Evolutionary conservation across 1,140 invertebrate genomes (phyloP).

Genomic region (Papilio xuthus): DNA sequence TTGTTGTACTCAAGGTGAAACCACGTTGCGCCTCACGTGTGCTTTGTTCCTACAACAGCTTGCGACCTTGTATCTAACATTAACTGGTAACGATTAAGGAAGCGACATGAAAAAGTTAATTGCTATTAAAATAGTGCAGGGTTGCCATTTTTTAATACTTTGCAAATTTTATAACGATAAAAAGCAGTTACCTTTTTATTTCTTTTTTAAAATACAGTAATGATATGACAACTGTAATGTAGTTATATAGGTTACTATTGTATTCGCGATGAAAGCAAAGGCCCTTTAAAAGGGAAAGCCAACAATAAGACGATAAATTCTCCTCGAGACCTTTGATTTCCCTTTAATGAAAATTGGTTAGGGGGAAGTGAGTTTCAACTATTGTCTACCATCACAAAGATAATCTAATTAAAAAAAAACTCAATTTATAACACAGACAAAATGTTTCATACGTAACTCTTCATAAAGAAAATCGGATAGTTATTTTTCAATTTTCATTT

Average conservation of each 20-base stretch:
- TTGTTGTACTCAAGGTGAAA: neutral
- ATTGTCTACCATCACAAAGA: neutral
- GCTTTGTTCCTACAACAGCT: neutral
- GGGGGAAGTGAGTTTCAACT: neutral
- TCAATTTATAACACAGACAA: no score
- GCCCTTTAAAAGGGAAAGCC: neutral
- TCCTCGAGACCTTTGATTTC: neutral
- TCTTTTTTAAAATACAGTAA: neutral
- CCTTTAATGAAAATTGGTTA: neutral
- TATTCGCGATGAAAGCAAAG: neutral
- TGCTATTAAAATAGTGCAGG: slow-evolving; percentile 8
- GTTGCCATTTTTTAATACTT: neutral
- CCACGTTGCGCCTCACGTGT: neutral
- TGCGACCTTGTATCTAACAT: slow-evolving; percentile 1
- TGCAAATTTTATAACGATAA: neutral
- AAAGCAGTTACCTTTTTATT: neutral
- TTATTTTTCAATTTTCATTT: no score
- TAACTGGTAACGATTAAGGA: slow-evolving; percentile 17
- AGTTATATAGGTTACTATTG: neutral
- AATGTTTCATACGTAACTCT: no score
- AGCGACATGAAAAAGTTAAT: slow-evolving; percentile 12
- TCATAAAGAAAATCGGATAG: no score
- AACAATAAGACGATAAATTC: neutral
- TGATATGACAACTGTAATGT: neutral
- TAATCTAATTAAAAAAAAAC: neutral